phyloP scores from a whole-genome alignment of 2,113 vertebrate genomes.

The Phocoena phocoena region DNA sequence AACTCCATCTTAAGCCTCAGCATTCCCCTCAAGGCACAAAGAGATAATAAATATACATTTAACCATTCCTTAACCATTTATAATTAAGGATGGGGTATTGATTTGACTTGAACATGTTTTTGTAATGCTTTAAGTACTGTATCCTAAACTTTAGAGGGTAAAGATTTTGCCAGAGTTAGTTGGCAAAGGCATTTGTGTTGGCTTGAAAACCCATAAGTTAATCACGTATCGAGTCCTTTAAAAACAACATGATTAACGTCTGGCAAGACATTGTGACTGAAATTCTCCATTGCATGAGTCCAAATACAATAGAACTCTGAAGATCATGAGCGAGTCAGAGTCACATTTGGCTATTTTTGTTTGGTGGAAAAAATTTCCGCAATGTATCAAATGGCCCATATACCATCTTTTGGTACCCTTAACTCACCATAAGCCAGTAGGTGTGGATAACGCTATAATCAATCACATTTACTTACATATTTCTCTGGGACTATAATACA shows the following conservation, averaged over 20 bases:
- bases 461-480: not conserved
- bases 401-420: not conserved
- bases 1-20: not conserved
- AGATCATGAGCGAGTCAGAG: not conserved
- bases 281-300: constrained; percentile 57
- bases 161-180: constrained; percentile 10
- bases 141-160: not conserved
- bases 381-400: not conserved
- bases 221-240: constrained; percentile 39
- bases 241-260: constrained; percentile 70
- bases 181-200: constrained; percentile 60
- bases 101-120: not conserved
- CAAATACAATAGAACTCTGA: constrained; percentile 64
- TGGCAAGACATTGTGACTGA: constrained; percentile 57
- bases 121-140: not conserved
- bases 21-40: not conserved
- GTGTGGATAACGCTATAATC: not conserved
- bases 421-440: not conserved
- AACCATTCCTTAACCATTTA: not conserved
- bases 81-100: not conserved
- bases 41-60: not conserved
- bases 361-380: not conserved
- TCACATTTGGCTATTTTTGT: not conserved
- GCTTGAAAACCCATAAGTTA: constrained; percentile 69
- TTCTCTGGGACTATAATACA: not conserved